Evolutionary conservation across 2,888 invertebrate species (phyloP), one percentile per base, ranked within the genome.

Genomic region (Girardia tigrina): DNA sequence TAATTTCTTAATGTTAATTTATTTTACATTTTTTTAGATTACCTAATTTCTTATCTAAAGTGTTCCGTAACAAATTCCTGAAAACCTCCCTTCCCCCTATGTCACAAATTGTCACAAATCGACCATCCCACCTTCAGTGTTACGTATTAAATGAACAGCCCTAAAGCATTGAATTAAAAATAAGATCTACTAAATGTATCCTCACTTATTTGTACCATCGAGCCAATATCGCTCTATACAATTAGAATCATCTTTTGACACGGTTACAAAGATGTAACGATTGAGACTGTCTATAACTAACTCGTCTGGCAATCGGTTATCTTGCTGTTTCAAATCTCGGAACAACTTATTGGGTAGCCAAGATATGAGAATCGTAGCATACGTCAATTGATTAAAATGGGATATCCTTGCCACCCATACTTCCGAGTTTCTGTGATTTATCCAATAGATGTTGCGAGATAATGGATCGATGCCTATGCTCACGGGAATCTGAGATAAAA

Each of bases 381-480:
- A 56, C 23, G n/a, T 56, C 56, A 56, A n/a, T 8, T 23, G 56
- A 56, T 56, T 56, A 16, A 56, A 56, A n/a, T 4, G n/a, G 23
- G 20, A 20, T 20, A 56, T 56, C 4, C 56, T n/a, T 20, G 56
- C 56, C 6, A 56, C 56, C 56, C 56, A 56, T 6, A 56, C 56
- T 56, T 56, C 56, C n/a, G 56, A 56, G 23, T 56, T 56, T 6
- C 56, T n/a, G 56, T 56, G 56, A 56, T 56, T 56, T 23, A 56
- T 56, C 56, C 56, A 56, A n/a, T 56, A 56, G n/a, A 56, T 56
- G 23, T 56, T 56, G n/a, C 56, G 56, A 56, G 56, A 56, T 20
- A 23, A 6, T 12, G 56, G 23, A 16, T 56, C 56, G 56, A 56
- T 56, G 4, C 20, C 56, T 20, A 56, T 56, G n/a, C 56, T 56